These are phyloP conservation scores for Lysandra bellargus DNA, from an alignment of 2,888 invertebrate genomes.

Conservation along the genomic window DNA sequence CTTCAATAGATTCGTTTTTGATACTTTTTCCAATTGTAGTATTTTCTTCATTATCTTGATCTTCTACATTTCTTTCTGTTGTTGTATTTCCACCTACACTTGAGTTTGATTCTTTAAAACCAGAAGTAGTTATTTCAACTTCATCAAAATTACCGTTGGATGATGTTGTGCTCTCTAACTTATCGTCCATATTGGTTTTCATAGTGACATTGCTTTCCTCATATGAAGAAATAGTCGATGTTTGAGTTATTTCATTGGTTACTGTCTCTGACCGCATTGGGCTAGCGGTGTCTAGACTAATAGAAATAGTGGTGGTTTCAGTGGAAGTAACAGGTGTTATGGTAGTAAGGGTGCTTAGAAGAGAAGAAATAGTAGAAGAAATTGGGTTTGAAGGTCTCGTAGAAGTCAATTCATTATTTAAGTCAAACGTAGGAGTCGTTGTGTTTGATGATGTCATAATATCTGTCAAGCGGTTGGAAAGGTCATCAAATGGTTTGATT, in stretches of 20 bases:
- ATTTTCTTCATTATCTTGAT: not conserved
- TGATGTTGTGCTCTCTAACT: not conserved
- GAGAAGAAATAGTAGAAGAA: constrained; percentile 40
- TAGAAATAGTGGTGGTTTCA: constrained; percentile 20
- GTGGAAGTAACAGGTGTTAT: constrained; percentile 33
- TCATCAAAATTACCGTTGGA: not conserved
- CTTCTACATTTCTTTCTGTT: not conserved
- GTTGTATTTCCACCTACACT: not conserved
- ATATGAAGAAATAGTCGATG: not conserved
- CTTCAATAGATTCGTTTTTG: not conserved
- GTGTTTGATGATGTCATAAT: constrained; percentile 36
- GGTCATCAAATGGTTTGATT: constrained; percentile 53
- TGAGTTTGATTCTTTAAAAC: not conserved
- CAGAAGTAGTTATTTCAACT: not conserved
- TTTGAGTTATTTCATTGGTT: not conserved
- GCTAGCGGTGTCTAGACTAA: not conserved
- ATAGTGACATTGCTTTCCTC: not conserved
- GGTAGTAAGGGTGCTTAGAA: constrained; percentile 33
- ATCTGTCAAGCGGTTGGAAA: constrained; percentile 57
- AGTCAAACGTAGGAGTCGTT: constrained; percentile 46
- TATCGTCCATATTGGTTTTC: not conserved
- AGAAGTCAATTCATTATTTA: constrained; percentile 30
- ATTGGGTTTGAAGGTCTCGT: constrained; percentile 41
- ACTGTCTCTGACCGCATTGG: not conserved
- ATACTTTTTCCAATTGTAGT: not conserved